These are phyloP conservation scores for Mola mola DNA, from an alignment of 2,113 vertebrate genomes.

Conservation along the genomic window DNA sequence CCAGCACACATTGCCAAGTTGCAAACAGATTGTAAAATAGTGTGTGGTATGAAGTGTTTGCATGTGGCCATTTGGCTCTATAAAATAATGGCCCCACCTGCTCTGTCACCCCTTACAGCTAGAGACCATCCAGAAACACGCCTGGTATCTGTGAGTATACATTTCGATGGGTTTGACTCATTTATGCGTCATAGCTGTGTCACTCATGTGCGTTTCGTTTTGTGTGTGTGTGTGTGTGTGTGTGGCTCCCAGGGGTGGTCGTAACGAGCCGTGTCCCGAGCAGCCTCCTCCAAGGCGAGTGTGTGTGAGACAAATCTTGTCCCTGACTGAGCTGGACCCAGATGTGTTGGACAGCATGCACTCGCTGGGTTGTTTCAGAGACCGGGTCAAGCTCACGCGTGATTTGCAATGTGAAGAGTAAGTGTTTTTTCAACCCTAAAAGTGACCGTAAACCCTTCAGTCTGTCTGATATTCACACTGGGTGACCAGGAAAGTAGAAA, in stretches of 20 bases:
- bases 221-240: neutral
- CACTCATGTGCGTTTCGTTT: neutral
- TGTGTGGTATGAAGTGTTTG: conserved; percentile 36
- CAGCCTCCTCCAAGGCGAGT: conserved; percentile 87
- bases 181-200: neutral
- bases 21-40: conserved; percentile 11
- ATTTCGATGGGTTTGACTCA: neutral
- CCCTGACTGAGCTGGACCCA: conserved; percentile 90
- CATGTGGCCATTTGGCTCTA: conserved; percentile 68
- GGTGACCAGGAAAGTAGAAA: too few relatives aligned
- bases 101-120: conserved; percentile 81
- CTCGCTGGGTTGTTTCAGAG: conserved; percentile 91
- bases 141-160: conserved; percentile 92
- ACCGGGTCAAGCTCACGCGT: conserved; percentile 87
- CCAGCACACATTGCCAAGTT: too few relatives aligned
- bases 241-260: conserved; percentile 80
- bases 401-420: conserved; percentile 92
- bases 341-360: conserved; percentile 93
- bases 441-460: neutral
- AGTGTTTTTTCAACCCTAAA: conserved; percentile 37
- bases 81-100: conserved; percentile 72
- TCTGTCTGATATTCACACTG: too few relatives aligned
- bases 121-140: conserved; percentile 92
- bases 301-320: conserved; percentile 85
- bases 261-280: conserved; percentile 88